Conservation (phyloP, 1,140 invertebrate species). For the Pseudomyrmex gracilis region DNA sequence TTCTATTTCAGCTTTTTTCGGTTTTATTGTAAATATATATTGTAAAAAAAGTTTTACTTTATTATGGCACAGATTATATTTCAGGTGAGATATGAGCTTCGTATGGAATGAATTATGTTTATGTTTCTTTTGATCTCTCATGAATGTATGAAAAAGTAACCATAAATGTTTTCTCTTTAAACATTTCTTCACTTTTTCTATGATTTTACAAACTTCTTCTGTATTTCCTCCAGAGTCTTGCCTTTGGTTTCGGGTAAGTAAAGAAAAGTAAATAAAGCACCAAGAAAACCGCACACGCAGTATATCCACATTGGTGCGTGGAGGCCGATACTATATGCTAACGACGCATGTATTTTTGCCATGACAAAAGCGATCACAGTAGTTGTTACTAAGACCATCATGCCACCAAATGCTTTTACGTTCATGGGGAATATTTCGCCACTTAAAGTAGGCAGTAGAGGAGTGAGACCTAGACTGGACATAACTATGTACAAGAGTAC, state of each 20-base stretch:
- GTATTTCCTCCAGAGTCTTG: slow-evolving; percentile 89
- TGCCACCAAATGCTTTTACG: slow-evolving; percentile 88
- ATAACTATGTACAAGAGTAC: slow-evolving; percentile 88
- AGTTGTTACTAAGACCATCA: slow-evolving; percentile 53
- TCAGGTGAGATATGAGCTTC: too few relatives aligned
- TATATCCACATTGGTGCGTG: slow-evolving; percentile 91
- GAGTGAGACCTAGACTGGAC: slow-evolving; percentile 88
- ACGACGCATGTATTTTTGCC: slow-evolving; percentile 89
- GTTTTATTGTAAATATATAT: too few relatives aligned
- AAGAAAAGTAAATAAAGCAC: slow-evolving; percentile 87
- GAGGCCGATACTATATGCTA: slow-evolving; percentile 86
- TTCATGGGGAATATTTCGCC: slow-evolving; percentile 90
- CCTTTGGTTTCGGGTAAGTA: slow-evolving; percentile 92
- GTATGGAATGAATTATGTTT: too few relatives aligned
- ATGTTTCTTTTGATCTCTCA: too few relatives aligned
- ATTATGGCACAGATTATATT: too few relatives aligned
- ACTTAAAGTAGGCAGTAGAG: slow-evolving; percentile 89
- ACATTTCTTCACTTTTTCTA: background rate
- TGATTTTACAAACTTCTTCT: slow-evolving; percentile 72
- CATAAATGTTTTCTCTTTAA: background rate
- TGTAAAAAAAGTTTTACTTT: too few relatives aligned
- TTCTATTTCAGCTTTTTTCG: background rate
- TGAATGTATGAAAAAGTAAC: too few relatives aligned
- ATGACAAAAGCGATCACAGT: slow-evolving; percentile 88
- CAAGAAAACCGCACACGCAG: slow-evolving; percentile 87